These are phyloP conservation scores for Sarcophaga subvicina DNA, from an alignment of 2,888 invertebrate genomes.

Conservation along the genomic window DNA sequence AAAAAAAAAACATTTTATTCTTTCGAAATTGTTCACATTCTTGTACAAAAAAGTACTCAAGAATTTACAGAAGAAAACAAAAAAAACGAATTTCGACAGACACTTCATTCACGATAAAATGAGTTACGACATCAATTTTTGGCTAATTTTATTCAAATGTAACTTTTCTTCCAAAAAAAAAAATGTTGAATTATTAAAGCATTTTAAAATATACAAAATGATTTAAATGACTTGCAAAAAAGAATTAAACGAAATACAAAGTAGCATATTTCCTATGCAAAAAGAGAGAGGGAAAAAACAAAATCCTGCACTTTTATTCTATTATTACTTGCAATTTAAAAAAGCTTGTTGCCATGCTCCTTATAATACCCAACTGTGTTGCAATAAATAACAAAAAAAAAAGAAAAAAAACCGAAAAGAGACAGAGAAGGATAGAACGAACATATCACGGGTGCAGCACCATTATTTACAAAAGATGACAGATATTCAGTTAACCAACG, in stretches of 20 bases:
- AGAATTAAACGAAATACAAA: background rate
- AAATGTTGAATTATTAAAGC: background rate
- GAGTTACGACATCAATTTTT: too few species aligned
- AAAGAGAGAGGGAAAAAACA: background rate
- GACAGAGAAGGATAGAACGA: background rate
- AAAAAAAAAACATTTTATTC: too few species aligned
- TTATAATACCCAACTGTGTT: conserved; percentile 45
- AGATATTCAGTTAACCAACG: conserved; percentile 57
- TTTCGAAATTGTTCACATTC: too few species aligned
- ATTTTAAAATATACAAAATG: background rate
- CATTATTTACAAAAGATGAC: conserved; percentile 65
- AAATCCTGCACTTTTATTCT: conserved; percentile 19
- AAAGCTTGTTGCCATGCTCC: conserved; percentile 58
- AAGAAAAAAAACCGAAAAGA: conserved; percentile 11
- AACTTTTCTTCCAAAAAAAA: background rate
- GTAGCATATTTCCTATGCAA: conserved; percentile 33
- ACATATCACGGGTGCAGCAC: conserved; percentile 60
- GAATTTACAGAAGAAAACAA: too few species aligned
- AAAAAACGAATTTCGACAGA: too few species aligned
- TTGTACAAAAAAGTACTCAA: too few species aligned
- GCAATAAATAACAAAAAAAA: conserved; percentile 24
- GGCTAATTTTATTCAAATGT: too few species aligned
- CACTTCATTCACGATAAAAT: too few species aligned
- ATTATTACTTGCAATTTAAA: conserved; percentile 38
- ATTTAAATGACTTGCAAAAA: background rate